Conservation (phyloP, 64 coral and sea anemone genomes). For the Exaiptasia diaphana region DNA sequence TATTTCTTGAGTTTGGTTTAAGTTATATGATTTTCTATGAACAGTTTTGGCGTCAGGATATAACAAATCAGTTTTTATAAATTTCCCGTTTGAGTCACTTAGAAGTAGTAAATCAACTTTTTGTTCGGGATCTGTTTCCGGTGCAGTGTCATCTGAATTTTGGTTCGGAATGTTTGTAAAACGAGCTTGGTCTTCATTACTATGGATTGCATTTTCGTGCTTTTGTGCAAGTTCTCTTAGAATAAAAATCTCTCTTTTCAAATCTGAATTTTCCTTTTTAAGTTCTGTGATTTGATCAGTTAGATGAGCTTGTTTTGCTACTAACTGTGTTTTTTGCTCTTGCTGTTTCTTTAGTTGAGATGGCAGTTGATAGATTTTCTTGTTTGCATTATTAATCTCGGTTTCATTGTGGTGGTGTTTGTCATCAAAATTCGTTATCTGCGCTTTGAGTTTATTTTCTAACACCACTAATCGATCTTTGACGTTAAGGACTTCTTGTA, state of each 20-base stretch:
- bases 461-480: background rate
- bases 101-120: too few species aligned
- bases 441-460: slow-evolving; percentile 35
- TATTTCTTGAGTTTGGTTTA: background rate
- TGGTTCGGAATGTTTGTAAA: too few species aligned
- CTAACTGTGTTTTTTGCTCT: slow-evolving; percentile 16
- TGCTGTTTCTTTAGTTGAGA: slow-evolving; percentile 21
- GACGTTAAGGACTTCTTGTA: background rate
- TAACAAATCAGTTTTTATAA: too few species aligned
- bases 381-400: slow-evolving; percentile 24
- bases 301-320: slow-evolving; percentile 38
- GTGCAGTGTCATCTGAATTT: too few species aligned
- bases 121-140: too few species aligned
- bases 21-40: background rate
- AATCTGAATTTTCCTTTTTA: slow-evolving; percentile 26
- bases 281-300: slow-evolving; percentile 19
- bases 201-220: slow-evolving; percentile 48
- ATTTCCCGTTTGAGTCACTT: too few species aligned
- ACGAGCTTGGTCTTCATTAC: too few species aligned
- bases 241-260: slow-evolving; percentile 47
- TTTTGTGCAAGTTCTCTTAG: slow-evolving; percentile 35
- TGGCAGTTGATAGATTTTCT: slow-evolving; percentile 25
- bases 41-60: background rate
- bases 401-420: background rate
- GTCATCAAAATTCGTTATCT: slow-evolving; percentile 19